A percentile compares a stretch with the other conserved stretches of the same genome.
Evolutionary conservation across 2,888 invertebrate genomes (phyloP).

Genomic region (Geotrupes spiniger): DNA sequence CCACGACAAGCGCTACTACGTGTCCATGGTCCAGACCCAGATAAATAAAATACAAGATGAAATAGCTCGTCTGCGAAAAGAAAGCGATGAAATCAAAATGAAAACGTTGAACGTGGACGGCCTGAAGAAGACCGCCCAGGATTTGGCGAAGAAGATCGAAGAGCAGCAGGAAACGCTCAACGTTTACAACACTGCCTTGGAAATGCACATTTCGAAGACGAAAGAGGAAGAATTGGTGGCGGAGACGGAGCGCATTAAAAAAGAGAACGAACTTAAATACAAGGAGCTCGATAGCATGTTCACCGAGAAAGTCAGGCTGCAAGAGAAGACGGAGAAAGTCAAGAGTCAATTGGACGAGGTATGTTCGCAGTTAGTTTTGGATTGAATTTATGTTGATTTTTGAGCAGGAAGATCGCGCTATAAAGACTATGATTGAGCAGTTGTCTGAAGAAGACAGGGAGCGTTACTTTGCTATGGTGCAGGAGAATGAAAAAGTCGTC

Average conservation of each 20-base stretch:
- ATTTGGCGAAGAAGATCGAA: slow-evolving; percentile 27
- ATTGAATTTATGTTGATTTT: background rate
- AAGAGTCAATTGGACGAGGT: slow-evolving; percentile 32
- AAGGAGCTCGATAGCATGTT: slow-evolving; percentile 34
- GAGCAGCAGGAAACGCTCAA: slow-evolving; percentile 30
- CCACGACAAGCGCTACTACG: slow-evolving; percentile 30
- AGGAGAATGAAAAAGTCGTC: slow-evolving; percentile 28
- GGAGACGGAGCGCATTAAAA: slow-evolving; percentile 28
- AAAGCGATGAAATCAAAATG: slow-evolving; percentile 26
- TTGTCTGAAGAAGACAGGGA: slow-evolving; percentile 31
- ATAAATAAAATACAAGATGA: slow-evolving; percentile 30
- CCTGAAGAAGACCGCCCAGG: slow-evolving; percentile 27
- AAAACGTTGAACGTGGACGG: slow-evolving; percentile 28
- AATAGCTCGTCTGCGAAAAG: slow-evolving; percentile 25
- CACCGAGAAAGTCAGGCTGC: slow-evolving; percentile 31
- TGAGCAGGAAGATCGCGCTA: slow-evolving; percentile 24
- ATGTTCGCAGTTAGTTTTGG: slow-evolving; percentile 10
- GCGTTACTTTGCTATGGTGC: slow-evolving; percentile 31
- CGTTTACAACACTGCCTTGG: slow-evolving; percentile 29
- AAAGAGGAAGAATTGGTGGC: slow-evolving; percentile 27
- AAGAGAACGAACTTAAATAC: slow-evolving; percentile 26
- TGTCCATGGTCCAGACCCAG: slow-evolving; percentile 28
- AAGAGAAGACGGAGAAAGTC: slow-evolving; percentile 31
- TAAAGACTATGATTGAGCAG: slow-evolving; percentile 32
- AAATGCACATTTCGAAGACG: slow-evolving; percentile 30